Base-by-base conservation (phyloP, 2,797 vertebrate species). In the Danio albolineatus region DNA sequence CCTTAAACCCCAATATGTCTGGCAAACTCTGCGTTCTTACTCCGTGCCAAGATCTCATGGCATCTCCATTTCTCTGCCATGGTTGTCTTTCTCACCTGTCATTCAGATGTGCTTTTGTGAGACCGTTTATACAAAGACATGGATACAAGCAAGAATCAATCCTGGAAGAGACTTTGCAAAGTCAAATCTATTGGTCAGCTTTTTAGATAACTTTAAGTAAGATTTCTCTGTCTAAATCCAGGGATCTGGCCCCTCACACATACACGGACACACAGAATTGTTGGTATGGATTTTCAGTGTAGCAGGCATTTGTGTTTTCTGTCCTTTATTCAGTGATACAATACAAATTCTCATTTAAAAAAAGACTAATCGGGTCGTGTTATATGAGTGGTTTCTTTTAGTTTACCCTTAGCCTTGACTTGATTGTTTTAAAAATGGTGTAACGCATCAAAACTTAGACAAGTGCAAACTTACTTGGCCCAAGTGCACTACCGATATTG, bases 41-140 rank as follows among this genome's bases (percentile, higher is more conserved):
- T 88, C 85, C 84, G 91, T 93, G 93, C 94, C 93, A 92, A 87
- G 56, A 84, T 92, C 87, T 90, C 85, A 89, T 88, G 93, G 92
- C 93, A 92, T 92, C 90, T 89, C 87, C 86, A 89, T 91, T 92
- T 91, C 88, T 89, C 88, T 89, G 92, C 91, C 93, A 92, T 93
- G 92, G 91, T 93, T 86, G 90, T 93, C 87, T 89, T 88, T 92
- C 81, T 88, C 85, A 89, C 89, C 83, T 83, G 85, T 84, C 88
- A 87, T 89, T 90, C 90, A 90, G 87, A 90, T 91, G 90, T 87
- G 84, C 90, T 89, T 90, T 90, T 89, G 87, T 90, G 81, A 83
- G 87, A 85, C 75, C 83, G 84, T 87, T 83, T 89, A 85, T 89
- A 78, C 87, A 88, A 84, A 89, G 72, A 90, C 85, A 90, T 84